Evolutionary conservation across 2,888 invertebrate species (phyloP).

Genomic region (Phragmatobia fuliginosa): DNA sequence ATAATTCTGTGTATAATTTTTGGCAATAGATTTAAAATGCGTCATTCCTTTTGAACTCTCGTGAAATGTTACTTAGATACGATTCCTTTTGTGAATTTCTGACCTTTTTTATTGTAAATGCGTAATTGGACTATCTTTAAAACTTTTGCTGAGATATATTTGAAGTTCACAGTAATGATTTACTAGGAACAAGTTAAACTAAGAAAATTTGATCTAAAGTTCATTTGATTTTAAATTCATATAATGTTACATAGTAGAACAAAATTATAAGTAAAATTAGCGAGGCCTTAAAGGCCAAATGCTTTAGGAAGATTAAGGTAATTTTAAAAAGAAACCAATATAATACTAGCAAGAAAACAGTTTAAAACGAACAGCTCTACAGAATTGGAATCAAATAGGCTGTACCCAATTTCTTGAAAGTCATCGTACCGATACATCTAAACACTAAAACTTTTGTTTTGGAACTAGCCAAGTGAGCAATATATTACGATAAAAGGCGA

Average conservation of each 20-base stretch:
- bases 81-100: slow-evolving; percentile 46
- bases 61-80: slow-evolving; percentile 47
- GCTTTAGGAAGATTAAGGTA: neutral
- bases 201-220: neutral
- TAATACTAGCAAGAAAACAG: neutral
- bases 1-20: slow-evolving; percentile 68
- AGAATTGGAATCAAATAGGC: neutral
- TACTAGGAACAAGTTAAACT: slow-evolving; percentile 14
- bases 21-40: slow-evolving; percentile 60
- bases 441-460: slow-evolving; percentile 34
- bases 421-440: slow-evolving; percentile 16
- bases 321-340: neutral
- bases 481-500: slow-evolving; percentile 49
- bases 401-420: slow-evolving; percentile 15
- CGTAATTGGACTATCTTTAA: slow-evolving; percentile 46
- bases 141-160: slow-evolving; percentile 26
- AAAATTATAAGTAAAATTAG: neutral
- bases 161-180: slow-evolving; percentile 16
- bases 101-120: slow-evolving; percentile 46
- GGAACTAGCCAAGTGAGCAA: slow-evolving; percentile 42
- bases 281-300: neutral
- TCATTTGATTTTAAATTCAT: neutral
- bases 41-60: slow-evolving; percentile 55
- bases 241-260: neutral
- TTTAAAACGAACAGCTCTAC: neutral